phyloP scores from a whole-genome alignment of 2,888 invertebrate species.

The Drosophila austrosaltans region DNA sequence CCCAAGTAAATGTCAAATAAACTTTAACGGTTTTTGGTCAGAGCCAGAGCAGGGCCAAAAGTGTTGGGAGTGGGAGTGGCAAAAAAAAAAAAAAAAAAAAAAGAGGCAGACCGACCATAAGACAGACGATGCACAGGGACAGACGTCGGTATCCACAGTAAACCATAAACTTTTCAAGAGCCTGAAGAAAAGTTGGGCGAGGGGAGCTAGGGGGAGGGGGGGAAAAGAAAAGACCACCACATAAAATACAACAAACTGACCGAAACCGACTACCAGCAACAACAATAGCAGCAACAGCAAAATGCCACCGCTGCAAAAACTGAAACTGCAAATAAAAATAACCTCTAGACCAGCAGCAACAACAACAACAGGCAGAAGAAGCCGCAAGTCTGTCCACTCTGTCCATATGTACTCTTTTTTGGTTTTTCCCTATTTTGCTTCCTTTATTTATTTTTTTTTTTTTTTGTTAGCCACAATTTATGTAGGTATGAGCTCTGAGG shows the following conservation, averaged over 20 bases:
- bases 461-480: constrained; percentile 11
- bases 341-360: constrained; percentile 33
- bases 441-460: constrained; percentile 6
- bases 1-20: constrained; percentile 80
- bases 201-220: too few relatives aligned
- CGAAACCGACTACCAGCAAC: constrained; percentile 52
- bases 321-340: constrained; percentile 77
- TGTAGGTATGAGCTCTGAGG: neutral
- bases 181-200: constrained; percentile 25
- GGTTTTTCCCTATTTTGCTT: constrained; percentile 11
- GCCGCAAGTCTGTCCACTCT: neutral
- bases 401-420: neutral
- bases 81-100: neutral
- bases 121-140: constrained; percentile 39
- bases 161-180: constrained; percentile 47
- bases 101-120: constrained; percentile 6
- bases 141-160: constrained; percentile 41
- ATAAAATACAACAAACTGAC: constrained; percentile 72
- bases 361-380: neutral
- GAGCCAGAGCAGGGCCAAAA: constrained; percentile 2
- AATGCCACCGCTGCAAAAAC: constrained; percentile 75
- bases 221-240: constrained; percentile 43
- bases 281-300: constrained; percentile 34
- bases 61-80: constrained; percentile 12
- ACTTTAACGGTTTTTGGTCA: constrained; percentile 74